Conservation (phyloP, 2,797 vertebrate species). For the Botia kubotai region DNA sequence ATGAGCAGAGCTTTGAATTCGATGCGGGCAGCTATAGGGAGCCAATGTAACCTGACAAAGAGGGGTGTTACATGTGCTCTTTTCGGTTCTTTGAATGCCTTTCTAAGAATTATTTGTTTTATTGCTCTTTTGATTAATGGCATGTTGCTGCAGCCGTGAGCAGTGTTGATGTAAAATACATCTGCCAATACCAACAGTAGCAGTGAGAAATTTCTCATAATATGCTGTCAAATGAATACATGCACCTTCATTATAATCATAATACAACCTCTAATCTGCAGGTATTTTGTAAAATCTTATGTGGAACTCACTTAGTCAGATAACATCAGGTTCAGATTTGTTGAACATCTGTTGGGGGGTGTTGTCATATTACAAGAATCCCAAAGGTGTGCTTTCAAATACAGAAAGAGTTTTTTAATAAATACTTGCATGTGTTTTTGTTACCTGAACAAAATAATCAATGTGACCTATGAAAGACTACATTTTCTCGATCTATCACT, state of each 20-base stretch:
- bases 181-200: neutral
- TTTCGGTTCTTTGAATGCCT: neutral
- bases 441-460: slow-evolving; percentile 32
- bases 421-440: too few relatives aligned
- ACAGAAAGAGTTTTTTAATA: too few relatives aligned
- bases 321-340: neutral
- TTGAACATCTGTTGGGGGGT: neutral
- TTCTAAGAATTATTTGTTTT: slow-evolving; percentile 2
- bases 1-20: too few relatives aligned
- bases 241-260: neutral
- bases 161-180: neutral
- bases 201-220: neutral
- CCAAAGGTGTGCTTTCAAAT: neutral
- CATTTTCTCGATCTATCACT: slow-evolving; percentile 24
- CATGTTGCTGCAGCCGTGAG: neutral
- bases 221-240: neutral
- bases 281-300: too few relatives aligned
- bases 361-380: too few relatives aligned
- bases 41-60: too few relatives aligned
- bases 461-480: neutral
- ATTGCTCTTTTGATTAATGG: neutral
- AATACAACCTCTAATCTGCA: neutral
- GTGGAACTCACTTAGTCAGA: too few relatives aligned
- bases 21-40: too few relatives aligned
- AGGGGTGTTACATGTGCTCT: too few relatives aligned